Conservation (phyloP, 2,113 vertebrate genomes). For the Alaudala cheleensis region DNA sequence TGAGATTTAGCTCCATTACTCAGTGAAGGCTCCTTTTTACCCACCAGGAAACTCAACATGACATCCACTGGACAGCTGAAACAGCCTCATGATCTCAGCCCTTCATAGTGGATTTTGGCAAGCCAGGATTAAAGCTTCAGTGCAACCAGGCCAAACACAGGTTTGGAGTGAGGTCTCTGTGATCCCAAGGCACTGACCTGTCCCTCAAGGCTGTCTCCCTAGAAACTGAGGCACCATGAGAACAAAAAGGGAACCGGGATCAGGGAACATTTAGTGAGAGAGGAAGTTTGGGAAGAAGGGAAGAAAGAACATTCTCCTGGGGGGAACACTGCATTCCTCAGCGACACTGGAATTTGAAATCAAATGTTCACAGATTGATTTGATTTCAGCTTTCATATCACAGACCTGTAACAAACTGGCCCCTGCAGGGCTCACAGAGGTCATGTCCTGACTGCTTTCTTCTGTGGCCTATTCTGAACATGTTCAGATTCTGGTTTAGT, state of each 20-base stretch:
- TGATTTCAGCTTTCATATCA: neutral
- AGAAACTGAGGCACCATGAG: neutral
- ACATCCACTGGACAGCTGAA: neutral
- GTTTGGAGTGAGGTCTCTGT: neutral
- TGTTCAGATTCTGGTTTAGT: neutral
- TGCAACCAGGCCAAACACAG: neutral
- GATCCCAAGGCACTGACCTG: neutral
- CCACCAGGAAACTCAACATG: neutral
- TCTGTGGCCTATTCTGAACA: neutral
- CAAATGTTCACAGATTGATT: neutral
- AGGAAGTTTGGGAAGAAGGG: neutral
- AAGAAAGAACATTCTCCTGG: neutral
- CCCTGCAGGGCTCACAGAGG: neutral
- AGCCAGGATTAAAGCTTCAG: neutral
- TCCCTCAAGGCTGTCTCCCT: neutral
- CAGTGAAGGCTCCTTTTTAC: neutral
- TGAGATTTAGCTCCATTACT: neutral
- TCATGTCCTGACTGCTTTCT: neutral
- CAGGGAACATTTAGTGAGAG: neutral
- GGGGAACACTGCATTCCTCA: accelerated
- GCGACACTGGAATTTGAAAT: neutral
- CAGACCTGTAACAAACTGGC: accelerated
- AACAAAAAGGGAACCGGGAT: neutral
- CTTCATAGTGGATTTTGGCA: neutral
- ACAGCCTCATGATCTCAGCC: accelerated